These are phyloP conservation scores for Coenonympha arcania DNA, from an alignment of 2,888 invertebrate species.

Conservation along the genomic window DNA sequence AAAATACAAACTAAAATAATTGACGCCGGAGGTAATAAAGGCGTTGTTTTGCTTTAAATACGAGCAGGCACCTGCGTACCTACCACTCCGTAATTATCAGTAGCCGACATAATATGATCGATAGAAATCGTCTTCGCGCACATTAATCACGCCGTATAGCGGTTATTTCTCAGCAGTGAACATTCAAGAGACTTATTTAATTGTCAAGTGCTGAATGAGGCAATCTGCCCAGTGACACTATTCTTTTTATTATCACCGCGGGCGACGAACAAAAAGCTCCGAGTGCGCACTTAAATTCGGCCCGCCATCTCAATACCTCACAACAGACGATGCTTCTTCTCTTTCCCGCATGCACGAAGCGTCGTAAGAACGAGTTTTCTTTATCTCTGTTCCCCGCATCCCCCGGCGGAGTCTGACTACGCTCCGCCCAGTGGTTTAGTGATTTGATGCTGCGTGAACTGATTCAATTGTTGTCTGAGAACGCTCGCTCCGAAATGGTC, in stretches of 20 bases:
- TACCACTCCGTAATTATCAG: constrained; percentile 54
- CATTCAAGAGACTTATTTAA: constrained; percentile 69
- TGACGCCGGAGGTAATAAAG: constrained; percentile 23
- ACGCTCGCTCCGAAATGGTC: constrained; percentile 57
- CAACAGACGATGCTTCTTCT: constrained; percentile 52
- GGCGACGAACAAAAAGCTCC: constrained; percentile 68
- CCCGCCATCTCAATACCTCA: constrained; percentile 58
- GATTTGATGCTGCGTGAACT: constrained; percentile 76
- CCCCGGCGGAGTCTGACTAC: constrained; percentile 68
- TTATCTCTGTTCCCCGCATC: constrained; percentile 60
- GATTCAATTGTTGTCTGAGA: constrained; percentile 70
- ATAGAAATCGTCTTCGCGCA: constrained; percentile 55
- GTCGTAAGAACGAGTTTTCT: constrained; percentile 39
- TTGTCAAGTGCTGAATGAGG: constrained; percentile 70
- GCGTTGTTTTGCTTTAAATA: constrained; percentile 23
- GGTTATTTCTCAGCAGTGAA: constrained; percentile 54
- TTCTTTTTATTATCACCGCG: constrained; percentile 64
- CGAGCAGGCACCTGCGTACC: too few species aligned
- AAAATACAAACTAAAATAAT: constrained; percentile 10
- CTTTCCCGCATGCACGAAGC: constrained; percentile 44
- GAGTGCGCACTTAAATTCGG: constrained; percentile 61
- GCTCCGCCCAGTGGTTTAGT: constrained; percentile 75
- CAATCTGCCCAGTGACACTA: constrained; percentile 72
- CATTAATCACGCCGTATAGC: constrained; percentile 69
- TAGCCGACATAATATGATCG: constrained; percentile 65